These are phyloP conservation scores for Protophormia terraenovae DNA, from an alignment of 2,888 invertebrate genomes.

Conservation along the genomic window DNA sequence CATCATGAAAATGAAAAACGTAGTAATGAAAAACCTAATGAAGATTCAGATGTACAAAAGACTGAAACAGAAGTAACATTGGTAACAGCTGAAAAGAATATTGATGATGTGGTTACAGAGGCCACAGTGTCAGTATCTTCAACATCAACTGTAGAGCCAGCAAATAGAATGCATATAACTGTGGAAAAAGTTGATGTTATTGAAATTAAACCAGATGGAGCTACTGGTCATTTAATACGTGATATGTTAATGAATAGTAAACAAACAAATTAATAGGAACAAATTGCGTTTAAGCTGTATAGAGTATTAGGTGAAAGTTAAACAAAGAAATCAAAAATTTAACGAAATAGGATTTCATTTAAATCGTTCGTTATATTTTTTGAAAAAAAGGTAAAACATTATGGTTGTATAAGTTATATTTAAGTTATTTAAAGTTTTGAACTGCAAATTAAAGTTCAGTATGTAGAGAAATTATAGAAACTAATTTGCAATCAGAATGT, in stretches of 20 bases:
- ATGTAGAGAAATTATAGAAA: too few species aligned
- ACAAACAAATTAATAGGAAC: constrained; percentile 29
- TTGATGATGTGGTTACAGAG: constrained; percentile 27
- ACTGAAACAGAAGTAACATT: constrained; percentile 67
- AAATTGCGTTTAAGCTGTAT: neutral
- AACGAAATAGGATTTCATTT: neutral
- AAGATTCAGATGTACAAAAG: constrained; percentile 52
- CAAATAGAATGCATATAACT: constrained; percentile 70
- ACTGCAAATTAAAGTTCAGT: too few species aligned
- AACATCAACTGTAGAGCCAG: neutral
- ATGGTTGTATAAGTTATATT: neutral
- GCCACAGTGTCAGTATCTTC: constrained; percentile 36
- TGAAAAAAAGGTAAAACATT: neutral
- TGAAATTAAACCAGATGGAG: constrained; percentile 81
- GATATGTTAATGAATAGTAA: constrained; percentile 67
- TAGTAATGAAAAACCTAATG: constrained; percentile 41
- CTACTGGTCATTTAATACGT: constrained; percentile 79
- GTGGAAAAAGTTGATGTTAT: constrained; percentile 81
- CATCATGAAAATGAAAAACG: constrained; percentile 35
- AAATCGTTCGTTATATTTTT: neutral
- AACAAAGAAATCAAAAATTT: neutral
- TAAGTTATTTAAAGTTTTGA: neutral
- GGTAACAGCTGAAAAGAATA: constrained; percentile 15
- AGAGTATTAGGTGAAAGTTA: constrained; percentile 14
- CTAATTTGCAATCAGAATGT: too few species aligned